Base-by-base conservation (phyloP, 2,888 invertebrate genomes). In the Syrista parreyssii region DNA sequence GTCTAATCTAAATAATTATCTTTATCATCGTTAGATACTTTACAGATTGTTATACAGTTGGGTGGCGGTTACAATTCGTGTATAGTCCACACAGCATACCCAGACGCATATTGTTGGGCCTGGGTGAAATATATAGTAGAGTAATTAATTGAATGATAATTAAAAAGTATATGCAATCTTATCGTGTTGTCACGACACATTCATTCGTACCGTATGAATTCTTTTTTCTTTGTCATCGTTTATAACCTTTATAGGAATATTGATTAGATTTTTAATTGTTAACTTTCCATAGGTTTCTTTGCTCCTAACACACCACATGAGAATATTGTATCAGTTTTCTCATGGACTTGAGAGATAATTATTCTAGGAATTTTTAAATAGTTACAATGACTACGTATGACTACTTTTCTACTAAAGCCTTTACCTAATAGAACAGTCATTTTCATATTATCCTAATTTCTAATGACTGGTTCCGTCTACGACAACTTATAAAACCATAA, bases 31-130 rank as follows among this genome's bases (percentile, higher is more conserved):
- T 55, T 55, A 55, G 23, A 55, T 55, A 55, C 55, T 55, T 55
- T 55, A 55, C 23, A 55, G 55, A 55, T 23, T 55, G 55, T 23
- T 55, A 23, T 55, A 55, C 55, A 55, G 55, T 55, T 55, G 23
- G 6, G 23, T 78, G 80, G 80, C 78, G 81, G 75, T 80, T 84
- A 80, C 78, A 82, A 83, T 83, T 87, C 79, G 84, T 81, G 80
- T 89, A 89, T 89, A 89, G 88, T 89, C 89, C 84, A 88, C 89
- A 89, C 89, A 89, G 89, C 89, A 89, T 83, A 78, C 76, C 81
- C 79, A 80, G 81, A 68, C 55, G n/a, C 73, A 55, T 23, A 55
- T 23, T 55, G 55, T 55, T 55, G 55, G 23, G 55, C 55, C 55
- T 55, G 55, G 55, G 23, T 55, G 55, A 55, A 55, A 55, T 55